Evolutionary conservation across 2,888 invertebrate genomes (phyloP).

Genomic region (Cheilosia soror): DNA sequence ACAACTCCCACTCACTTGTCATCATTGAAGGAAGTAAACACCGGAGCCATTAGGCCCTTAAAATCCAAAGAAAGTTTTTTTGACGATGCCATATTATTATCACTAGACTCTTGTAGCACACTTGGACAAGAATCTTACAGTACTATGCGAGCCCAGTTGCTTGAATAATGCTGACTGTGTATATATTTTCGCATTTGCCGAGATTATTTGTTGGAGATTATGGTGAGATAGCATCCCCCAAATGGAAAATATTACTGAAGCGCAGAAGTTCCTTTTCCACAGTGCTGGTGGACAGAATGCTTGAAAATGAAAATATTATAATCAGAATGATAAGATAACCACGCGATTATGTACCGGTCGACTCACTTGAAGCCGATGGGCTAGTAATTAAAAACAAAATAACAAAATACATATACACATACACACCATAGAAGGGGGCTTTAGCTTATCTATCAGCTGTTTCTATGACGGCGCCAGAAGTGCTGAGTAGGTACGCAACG

Average conservation of each 20-base stretch:
- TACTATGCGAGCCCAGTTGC: slow-evolving; percentile 3
- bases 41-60: slow-evolving; percentile 88
- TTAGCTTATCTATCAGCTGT: slow-evolving; percentile 53
- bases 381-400: slow-evolving; percentile 31
- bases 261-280: neutral
- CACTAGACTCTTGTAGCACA: neutral
- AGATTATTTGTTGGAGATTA: slow-evolving; percentile 28
- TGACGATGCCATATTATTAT: neutral
- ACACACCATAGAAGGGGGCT: neutral
- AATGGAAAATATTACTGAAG: slow-evolving; percentile 8
- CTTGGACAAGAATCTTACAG: neutral
- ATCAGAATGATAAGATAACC: slow-evolving; percentile 51
- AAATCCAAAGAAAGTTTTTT: slow-evolving; percentile 79
- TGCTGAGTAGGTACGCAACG: neutral
- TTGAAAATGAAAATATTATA: slow-evolving; percentile 16
- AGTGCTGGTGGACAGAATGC: neutral
- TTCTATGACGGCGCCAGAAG: neutral
- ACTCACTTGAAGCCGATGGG: slow-evolving; percentile 2
- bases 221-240: slow-evolving; percentile 4
- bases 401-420: no score
- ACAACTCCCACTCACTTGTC: slow-evolving; percentile 84
- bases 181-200: slow-evolving; percentile 12
- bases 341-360: slow-evolving; percentile 20
- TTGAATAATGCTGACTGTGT: slow-evolving; percentile 2
- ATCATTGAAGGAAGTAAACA: slow-evolving; percentile 88